Evolutionary conservation across 2,113 vertebrate species (phyloP).

Genomic region (Pampusana beccarii): DNA sequence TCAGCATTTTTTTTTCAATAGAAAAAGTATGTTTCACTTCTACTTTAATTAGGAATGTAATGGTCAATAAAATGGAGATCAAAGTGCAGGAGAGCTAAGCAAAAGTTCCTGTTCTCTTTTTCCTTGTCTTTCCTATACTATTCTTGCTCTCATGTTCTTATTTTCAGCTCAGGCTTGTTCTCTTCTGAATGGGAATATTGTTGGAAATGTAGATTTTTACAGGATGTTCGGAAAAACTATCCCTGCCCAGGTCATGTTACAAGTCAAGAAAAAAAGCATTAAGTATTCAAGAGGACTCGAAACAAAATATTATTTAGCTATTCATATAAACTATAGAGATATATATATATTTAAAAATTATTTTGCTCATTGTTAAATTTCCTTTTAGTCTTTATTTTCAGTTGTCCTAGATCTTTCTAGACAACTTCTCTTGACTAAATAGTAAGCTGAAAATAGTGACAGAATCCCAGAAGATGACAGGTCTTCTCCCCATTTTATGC

Average conservation of each 20-base stretch:
- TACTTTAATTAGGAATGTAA: neutral
- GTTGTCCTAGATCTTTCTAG: neutral
- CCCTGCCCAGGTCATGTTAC: neutral
- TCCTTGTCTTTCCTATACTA: neutral
- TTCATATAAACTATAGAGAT: neutral
- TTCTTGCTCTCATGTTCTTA: neutral
- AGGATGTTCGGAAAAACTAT: neutral
- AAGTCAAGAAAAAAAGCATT: neutral
- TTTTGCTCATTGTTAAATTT: neutral
- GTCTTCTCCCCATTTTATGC: neutral
- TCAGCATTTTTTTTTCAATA: neutral
- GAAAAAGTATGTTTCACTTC: neutral
- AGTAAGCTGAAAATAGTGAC: neutral
- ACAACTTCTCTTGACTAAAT: neutral
- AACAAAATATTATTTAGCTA: neutral
- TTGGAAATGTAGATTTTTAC: neutral
- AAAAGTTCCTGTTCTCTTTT: neutral
- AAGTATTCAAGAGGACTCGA: neutral
- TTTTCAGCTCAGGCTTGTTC: neutral
- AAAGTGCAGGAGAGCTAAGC: neutral
- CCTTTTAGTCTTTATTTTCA: neutral
- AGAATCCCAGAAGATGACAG: neutral
- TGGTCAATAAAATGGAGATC: neutral
- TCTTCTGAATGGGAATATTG: neutral
- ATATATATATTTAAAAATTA: neutral